Evolutionary conservation across 2,888 invertebrate genomes (phyloP), one percentile per base, ranked within the genome.

Genomic region (Megamerina dolium): DNA sequence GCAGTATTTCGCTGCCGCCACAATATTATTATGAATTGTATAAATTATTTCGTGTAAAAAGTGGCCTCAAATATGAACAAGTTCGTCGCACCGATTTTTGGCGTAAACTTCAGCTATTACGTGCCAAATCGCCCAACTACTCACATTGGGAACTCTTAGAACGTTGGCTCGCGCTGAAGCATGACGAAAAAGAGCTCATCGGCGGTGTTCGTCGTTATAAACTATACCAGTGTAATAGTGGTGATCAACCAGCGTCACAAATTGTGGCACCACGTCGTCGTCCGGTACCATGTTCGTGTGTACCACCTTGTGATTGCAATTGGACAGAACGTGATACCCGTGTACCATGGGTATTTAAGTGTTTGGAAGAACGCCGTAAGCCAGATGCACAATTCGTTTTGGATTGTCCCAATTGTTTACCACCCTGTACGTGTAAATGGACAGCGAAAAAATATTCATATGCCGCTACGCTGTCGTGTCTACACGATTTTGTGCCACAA

Each of bases 91-190:
- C 69, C 1, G 75, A 77, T 21, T 57, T 80, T 0, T 68, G 77
- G 2, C 69, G 76, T 1, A 74, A 72, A 66, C 75, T 77, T 75
- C 74, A 77, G 41, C 70, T 79, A 1, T 45, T 79, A 4, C 66
- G 66, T 45, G 71, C 73, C 0, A 66, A 66, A 5, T 73, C 75
- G 0, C 36, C 67, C 0, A 54, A 73, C 9, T 43, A 70, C 33
- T 71, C 75, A 19, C 79, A 79, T 37, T 80, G 79, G 79, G 75
- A 77, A 1, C 45, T 54, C 6, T 56, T 70, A 46, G 66, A 68
- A 31, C 50, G 52, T 18, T 56, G 60, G 55, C 29, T 62, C 4
- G 42, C 43, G 5, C 55, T 55, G 30, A 30, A 30, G 2, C 54
- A 46, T 5, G 31, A 36, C 10, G 46, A 52, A 1, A 41, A 50